Percentiles rank a stretch among this genome's conserved stretches.
Evolutionary conservation across 2,113 vertebrate species (phyloP).

Genomic region (Eclectus roratus): DNA sequence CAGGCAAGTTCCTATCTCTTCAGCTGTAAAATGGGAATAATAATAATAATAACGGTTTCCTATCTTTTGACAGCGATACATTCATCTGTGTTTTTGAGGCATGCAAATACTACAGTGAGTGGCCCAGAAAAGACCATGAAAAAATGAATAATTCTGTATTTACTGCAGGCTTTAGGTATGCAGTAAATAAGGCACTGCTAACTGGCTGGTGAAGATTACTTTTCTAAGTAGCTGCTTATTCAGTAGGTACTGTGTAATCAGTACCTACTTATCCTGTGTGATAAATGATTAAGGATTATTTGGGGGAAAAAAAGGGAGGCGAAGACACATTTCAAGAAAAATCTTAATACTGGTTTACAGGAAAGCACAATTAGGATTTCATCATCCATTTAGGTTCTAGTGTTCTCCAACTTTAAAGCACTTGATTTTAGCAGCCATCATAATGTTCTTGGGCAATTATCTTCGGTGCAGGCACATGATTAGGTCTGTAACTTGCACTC

Average conservation of each 20-base stretch:
- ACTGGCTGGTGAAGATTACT: conserved; percentile 40
- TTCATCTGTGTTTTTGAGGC: conserved; percentile 49
- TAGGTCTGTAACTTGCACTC: not conserved
- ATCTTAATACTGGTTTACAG: not conserved
- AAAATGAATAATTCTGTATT: conserved; percentile 45
- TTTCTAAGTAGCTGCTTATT: conserved; percentile 44
- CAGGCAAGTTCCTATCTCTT: conserved; percentile 42
- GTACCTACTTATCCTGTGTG: not conserved
- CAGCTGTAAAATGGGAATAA: conserved; percentile 56
- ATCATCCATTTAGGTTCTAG: not conserved
- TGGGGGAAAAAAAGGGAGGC: not conserved
- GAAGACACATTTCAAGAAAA: not conserved
- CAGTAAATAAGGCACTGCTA: conserved; percentile 42
- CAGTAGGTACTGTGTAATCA: conserved; percentile 40
- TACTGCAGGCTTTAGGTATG: conserved; percentile 15
- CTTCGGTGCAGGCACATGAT: not conserved
- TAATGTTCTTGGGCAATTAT: not conserved
- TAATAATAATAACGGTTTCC: conserved; percentile 50
- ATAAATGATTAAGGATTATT: not conserved
- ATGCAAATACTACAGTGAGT: conserved; percentile 34
- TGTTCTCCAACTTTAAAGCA: not conserved
- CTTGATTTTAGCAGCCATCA: not conserved
- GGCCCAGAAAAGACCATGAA: conserved; percentile 8
- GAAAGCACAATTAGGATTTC: not conserved
- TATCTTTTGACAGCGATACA: not conserved